Evolutionary conservation across 2,113 vertebrate species (phyloP).

Genomic region (Pycnonotus jocosus): DNA sequence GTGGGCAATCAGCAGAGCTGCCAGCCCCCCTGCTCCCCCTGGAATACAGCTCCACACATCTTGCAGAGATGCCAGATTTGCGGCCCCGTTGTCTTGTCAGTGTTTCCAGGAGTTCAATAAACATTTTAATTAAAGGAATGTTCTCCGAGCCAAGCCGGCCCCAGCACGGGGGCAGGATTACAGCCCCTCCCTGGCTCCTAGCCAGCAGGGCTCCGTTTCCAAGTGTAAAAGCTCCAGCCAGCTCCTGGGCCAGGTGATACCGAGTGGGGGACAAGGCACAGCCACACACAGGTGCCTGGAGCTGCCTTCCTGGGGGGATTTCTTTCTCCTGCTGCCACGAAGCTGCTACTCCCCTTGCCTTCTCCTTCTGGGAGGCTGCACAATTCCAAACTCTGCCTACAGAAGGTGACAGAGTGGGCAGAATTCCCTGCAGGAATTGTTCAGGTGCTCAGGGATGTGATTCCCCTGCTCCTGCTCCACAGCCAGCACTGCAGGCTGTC

Average conservation of each 20-base stretch:
- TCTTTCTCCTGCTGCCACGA: neutral
- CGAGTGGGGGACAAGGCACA: fast-evolving
- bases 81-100: constrained; percentile 25
- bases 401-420: neutral
- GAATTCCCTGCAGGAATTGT: neutral
- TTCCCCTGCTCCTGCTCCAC: neutral
- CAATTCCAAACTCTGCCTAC: neutral
- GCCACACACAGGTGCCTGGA: neutral
- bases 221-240: neutral
- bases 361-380: neutral
- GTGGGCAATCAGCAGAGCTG: neutral
- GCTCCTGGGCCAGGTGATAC: neutral
- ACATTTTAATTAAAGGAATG: constrained; percentile 57
- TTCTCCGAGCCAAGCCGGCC: neutral
- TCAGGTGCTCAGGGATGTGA: neutral
- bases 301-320: neutral
- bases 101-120: constrained; percentile 26
- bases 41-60: constrained; percentile 21
- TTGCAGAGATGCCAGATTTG: constrained; percentile 36
- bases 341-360: neutral
- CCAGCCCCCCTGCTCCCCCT: neutral
- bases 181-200: neutral
- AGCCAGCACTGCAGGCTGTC: neutral
- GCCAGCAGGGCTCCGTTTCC: neutral
- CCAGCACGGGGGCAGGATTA: neutral